These are phyloP conservation scores for Mesoclemmys tuberculata DNA, from an alignment of 2,113 vertebrate genomes.

Conservation along the genomic window DNA sequence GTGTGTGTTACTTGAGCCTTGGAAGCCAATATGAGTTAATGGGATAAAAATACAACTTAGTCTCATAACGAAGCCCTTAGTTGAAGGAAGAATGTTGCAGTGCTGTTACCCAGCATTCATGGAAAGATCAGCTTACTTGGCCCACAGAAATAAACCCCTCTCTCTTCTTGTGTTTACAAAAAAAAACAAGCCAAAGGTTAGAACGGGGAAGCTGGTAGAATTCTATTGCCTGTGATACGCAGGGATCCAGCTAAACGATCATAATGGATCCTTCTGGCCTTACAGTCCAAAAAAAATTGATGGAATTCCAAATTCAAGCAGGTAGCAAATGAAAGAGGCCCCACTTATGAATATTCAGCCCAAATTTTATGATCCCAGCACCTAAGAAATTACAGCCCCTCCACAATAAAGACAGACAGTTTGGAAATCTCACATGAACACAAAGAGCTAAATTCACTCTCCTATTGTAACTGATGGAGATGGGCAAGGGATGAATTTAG, in stretches of 20 bases:
- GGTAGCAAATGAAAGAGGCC: background rate
- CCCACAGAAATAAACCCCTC: constrained; percentile 70
- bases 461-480: background rate
- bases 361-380: background rate
- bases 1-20: constrained; percentile 4
- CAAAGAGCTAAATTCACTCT: background rate
- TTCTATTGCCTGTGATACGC: background rate
- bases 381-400: background rate
- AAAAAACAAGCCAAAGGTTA: constrained; percentile 61
- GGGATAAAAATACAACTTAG: constrained; percentile 66
- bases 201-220: constrained; percentile 32
- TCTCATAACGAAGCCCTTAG: constrained; percentile 70
- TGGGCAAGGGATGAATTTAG: background rate
- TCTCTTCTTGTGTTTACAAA: constrained; percentile 60
- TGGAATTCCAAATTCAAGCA: background rate
- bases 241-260: background rate
- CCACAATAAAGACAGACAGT: background rate
- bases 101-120: too few species aligned
- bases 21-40: constrained; percentile 66
- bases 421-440: background rate
- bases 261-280: background rate
- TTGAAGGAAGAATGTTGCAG: constrained; percentile 75
- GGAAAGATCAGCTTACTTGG: constrained; percentile 71
- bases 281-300: background rate
- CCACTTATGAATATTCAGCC: background rate